Percentiles rank a stretch among this genome's conserved stretches.
Evolutionary conservation across 2,113 vertebrate genomes (phyloP).

Genomic region (Apodemus sylvaticus): DNA sequence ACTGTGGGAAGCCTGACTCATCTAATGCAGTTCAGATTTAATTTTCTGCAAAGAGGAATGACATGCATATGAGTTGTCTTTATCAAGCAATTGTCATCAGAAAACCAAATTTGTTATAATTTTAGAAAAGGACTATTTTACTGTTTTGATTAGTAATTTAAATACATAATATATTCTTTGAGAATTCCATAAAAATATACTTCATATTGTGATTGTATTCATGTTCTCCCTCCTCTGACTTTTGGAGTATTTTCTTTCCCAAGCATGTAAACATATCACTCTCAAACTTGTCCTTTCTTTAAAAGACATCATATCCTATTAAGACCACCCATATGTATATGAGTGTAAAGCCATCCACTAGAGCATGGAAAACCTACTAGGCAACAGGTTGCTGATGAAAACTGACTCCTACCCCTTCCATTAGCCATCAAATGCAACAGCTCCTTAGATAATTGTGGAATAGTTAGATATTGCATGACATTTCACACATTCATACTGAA

Average conservation of each 20-base stretch:
- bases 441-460: not conserved
- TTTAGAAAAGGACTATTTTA: slow-evolving; percentile 16
- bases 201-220: too few species aligned
- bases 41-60: not conserved
- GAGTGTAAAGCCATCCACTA: not conserved
- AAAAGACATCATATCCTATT: not conserved
- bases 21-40: not conserved
- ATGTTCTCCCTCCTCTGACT: not conserved
- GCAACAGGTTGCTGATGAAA: not conserved
- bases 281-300: not conserved
- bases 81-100: not conserved
- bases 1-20: not conserved
- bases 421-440: not conserved
- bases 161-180: not conserved
- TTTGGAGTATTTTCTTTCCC: not conserved
- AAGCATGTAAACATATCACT: too few species aligned
- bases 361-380: not conserved
- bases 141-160: not conserved
- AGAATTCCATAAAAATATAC: not conserved
- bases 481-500: not conserved
- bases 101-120: slow-evolving; percentile 8
- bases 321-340: not conserved
- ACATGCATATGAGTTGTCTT: not conserved
- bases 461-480: not conserved
- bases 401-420: not conserved